A percentile compares a stretch with the other conserved stretches of the same genome.
Conservation (phyloP, 2,113 vertebrate genomes). For the Istiophorus platypterus region DNA sequence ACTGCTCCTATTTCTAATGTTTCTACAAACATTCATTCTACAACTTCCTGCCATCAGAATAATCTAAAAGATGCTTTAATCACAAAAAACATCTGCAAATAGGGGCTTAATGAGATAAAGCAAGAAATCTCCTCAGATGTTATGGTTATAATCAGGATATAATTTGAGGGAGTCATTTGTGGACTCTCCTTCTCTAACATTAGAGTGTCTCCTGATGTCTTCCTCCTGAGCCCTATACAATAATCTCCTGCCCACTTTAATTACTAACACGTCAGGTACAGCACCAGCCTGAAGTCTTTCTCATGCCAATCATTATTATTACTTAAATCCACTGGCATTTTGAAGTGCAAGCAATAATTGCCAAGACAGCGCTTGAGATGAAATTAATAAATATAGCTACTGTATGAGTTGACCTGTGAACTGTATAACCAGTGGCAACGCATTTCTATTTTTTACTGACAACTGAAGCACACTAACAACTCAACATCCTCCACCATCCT, state of each 20-base stretch:
- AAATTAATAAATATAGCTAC: constrained; percentile 67
- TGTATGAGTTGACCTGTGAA: constrained; percentile 47
- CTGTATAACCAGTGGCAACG: constrained; percentile 38
- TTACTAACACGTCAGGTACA: constrained; percentile 67
- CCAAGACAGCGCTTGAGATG: constrained; percentile 54
- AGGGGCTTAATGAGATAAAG: not conserved
- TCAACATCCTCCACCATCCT: constrained; percentile 60
- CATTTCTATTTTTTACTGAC: constrained; percentile 22
- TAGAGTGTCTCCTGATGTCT: constrained; percentile 48
- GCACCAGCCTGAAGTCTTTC: constrained; percentile 45
- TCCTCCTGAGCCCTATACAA: constrained; percentile 42
- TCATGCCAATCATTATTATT: constrained; percentile 68
- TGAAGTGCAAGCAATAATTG: constrained; percentile 66
- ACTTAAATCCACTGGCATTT: constrained; percentile 53
- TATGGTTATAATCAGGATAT: constrained; percentile 15
- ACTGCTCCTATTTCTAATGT: not conserved
- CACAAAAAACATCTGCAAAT: not conserved
- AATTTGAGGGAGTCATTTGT: not conserved
- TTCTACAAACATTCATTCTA: not conserved
- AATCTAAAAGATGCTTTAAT: not conserved
- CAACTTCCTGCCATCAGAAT: not conserved
- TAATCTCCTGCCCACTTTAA: constrained; percentile 72
- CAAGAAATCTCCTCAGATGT: not conserved
- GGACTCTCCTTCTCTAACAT: constrained; percentile 12
- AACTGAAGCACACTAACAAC: constrained; percentile 49